phyloP scores from a whole-genome alignment of 2,888 invertebrate species.

The Sarcophaga rosellei region DNA sequence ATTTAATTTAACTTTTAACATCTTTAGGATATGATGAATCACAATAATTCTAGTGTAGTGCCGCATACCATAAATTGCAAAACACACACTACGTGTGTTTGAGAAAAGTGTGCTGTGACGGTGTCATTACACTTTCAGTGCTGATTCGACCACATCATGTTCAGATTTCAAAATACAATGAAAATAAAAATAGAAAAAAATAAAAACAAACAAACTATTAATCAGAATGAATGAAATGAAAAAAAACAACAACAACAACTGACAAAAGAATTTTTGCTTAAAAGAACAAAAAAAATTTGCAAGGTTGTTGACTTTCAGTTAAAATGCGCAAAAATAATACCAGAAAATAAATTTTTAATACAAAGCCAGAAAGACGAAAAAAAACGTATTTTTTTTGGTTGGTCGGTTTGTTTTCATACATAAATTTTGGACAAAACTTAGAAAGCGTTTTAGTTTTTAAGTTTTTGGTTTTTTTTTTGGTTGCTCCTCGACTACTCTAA shows the following conservation, averaged over 20 bases:
- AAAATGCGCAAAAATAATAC: constrained; percentile 42
- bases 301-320: constrained; percentile 58
- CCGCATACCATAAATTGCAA: not conserved
- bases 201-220: not conserved
- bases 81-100: too few species aligned
- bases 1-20: too few species aligned
- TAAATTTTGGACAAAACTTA: constrained; percentile 39
- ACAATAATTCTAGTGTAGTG: too few species aligned
- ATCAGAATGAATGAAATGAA: constrained; percentile 24
- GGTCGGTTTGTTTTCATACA: not conserved
- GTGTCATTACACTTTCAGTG: constrained; percentile 46
- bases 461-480: constrained; percentile 26
- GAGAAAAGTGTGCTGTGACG: not conserved
- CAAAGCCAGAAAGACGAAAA: not conserved
- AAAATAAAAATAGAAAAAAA: too few species aligned
- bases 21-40: too few species aligned
- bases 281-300: constrained; percentile 36
- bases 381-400: constrained; percentile 17
- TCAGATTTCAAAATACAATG: constrained; percentile 44
- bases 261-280: constrained; percentile 34
- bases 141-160: constrained; percentile 34
- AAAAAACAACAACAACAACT: constrained; percentile 10
- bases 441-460: constrained; percentile 49
- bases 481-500: too few species aligned
- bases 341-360: constrained; percentile 5